A percentile compares a stretch with the other conserved stretches of the same genome.
These are phyloP conservation scores for Gambusia holbrooki DNA, from an alignment of 2,113 vertebrate genomes.

Conservation along the genomic window DNA sequence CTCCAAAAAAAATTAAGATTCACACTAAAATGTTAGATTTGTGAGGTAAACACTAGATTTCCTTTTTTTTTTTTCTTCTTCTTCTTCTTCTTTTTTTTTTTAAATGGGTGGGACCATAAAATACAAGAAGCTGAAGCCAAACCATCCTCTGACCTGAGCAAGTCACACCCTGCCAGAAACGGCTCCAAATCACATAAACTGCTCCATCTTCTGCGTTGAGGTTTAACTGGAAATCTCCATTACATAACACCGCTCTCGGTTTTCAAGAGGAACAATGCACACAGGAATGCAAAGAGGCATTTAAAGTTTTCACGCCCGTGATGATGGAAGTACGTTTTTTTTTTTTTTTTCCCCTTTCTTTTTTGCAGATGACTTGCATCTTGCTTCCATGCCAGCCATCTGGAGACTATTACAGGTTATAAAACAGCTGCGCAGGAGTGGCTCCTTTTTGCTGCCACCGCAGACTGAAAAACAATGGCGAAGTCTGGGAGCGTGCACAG, in stretches of 20 bases:
- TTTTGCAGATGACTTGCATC: slow-evolving; percentile 51
- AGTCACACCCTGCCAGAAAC: slow-evolving; percentile 4
- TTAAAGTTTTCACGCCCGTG: slow-evolving; percentile 26
- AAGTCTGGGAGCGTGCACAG: slow-evolving; percentile 46
- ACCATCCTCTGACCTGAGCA: slow-evolving; percentile 31
- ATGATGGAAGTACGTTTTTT: slow-evolving; percentile 31
- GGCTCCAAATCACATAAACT: slow-evolving; percentile 11
- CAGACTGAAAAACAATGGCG: slow-evolving; percentile 76
- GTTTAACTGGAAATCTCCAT: slow-evolving; percentile 14
- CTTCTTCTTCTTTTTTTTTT: neutral
- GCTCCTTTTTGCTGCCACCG: slow-evolving; percentile 59
- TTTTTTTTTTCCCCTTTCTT: no score
- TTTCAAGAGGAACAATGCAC: slow-evolving; percentile 24
- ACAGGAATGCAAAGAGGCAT: slow-evolving; percentile 56
- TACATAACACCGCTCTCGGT: slow-evolving; percentile 17
- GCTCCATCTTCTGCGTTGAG: slow-evolving; percentile 6
- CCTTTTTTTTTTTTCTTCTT: slow-evolving; percentile 16
- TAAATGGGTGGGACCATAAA: slow-evolving; percentile 36
- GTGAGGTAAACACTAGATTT: slow-evolving; percentile 81
- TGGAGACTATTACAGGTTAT: slow-evolving; percentile 75
- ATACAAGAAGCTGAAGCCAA: slow-evolving; percentile 38
- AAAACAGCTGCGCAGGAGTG: slow-evolving; percentile 58
- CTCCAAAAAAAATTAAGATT: slow-evolving; percentile 48
- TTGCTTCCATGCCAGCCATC: slow-evolving; percentile 60
- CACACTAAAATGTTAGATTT: slow-evolving; percentile 77